Evolutionary conservation across 2,797 vertebrate genomes (phyloP), one percentile per base, ranked within the genome.

Genomic region (Catamblyrhynchus diadema): DNA sequence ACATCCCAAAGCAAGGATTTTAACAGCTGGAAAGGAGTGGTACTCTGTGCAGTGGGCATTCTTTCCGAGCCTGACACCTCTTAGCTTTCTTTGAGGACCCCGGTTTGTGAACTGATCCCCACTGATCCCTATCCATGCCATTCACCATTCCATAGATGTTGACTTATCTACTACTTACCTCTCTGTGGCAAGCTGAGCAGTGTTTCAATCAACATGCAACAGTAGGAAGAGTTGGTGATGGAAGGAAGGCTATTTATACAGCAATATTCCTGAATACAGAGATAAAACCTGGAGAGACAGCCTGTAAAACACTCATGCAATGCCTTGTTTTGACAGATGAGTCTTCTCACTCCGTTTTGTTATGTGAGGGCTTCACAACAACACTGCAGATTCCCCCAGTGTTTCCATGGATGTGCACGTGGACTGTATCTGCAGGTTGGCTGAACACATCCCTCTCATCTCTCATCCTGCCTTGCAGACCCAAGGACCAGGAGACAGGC

Each of bases 381-480:
- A 39, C 16, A 53, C 14, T 14, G 15, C 5, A 28, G 14, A 11
- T 67, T 85, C n/a, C 64, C 57, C 18, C 73, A 64, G 8, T 24
- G 23, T 85, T 93, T 59, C 54, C 35, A 8, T 44, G 42, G 32
- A 67, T 27, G 39, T 64, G 51, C 41, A 23, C 3, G 2, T 1
- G 2, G 50, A 20, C 35, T 70, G 19, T 24, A 57, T 28, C 57
- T 78, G 35, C 59, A 64, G 16, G 22, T 8, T 64, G 37, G 47
- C 8, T 22, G 32, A 65, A 61, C 5, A 13, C 53, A 61, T 75
- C 25, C 45, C 35, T 67, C 57, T 23, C 23, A 8, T 41, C 35
- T 82, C 66, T 86, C 78, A 22, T 54, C 42, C 41, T 37, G 4
- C 53, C 78, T 95, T 96, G 61, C 94, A 98, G 98, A 96, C 95